A percentile compares a stretch with the other conserved stretches of the same genome.
phyloP scores from a whole-genome alignment of 2,797 vertebrate species.

The Columba guinea region DNA sequence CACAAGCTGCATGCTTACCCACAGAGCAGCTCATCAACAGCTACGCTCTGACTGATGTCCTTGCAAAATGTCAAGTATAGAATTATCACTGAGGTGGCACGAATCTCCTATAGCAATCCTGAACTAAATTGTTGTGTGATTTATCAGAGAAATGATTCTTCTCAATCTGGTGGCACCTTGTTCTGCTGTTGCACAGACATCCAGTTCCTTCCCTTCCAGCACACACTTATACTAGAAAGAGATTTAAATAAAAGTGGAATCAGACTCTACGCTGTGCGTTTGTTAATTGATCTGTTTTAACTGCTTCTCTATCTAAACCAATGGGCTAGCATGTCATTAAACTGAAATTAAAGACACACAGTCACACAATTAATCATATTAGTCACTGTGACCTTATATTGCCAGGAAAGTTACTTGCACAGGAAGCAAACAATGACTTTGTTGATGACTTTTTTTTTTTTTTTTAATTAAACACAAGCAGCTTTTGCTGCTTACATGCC shows the following conservation, averaged over 20 bases:
- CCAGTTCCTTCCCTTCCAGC: not conserved
- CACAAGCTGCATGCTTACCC: not conserved
- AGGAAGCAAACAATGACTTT: not conserved
- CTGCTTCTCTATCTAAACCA: not conserved
- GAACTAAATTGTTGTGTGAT: not conserved
- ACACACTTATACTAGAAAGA: not conserved
- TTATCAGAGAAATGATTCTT: not conserved
- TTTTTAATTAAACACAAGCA: not conserved
- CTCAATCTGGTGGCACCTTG: not conserved
- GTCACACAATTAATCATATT: not conserved
- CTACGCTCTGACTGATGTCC: not conserved
- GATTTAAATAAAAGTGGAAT: not conserved
- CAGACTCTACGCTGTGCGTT: not conserved
- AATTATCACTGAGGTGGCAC: not conserved
- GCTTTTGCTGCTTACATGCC: not conserved
- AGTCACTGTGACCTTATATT: not conserved
- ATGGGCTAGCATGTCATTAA: not conserved
- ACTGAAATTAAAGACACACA: not conserved
- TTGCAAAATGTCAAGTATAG: not conserved
- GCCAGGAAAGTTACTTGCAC: not conserved
- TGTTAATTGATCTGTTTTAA: not conserved
- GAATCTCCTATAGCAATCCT: not conserved
- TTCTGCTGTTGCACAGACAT: not conserved
- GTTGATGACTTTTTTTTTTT: not conserved
- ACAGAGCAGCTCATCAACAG: not conserved